A percentile compares a stretch with the other conserved stretches of the same genome.
Conservation (phyloP, 2,113 vertebrate species). For the Bubo scandiacus region DNA sequence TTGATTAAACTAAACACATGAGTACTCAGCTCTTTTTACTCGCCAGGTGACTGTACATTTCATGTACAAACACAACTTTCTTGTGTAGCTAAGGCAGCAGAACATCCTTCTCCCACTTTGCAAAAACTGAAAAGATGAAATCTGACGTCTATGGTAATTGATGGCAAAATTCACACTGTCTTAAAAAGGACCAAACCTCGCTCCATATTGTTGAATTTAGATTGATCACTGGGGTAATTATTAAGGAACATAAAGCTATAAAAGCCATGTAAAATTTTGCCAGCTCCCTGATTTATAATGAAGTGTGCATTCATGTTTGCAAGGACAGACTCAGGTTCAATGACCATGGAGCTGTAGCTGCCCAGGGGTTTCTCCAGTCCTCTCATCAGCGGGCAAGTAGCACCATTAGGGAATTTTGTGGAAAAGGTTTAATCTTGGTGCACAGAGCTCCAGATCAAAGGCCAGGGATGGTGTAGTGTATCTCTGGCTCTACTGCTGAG, state of each 20-base stretch:
- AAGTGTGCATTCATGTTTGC: neutral
- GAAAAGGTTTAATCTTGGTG: neutral
- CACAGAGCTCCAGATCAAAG: neutral
- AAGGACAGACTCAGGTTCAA: neutral
- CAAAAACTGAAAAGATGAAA: neutral
- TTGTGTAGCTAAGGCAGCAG: neutral
- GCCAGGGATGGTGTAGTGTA: accelerated
- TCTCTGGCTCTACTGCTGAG: neutral
- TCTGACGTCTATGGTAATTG: neutral
- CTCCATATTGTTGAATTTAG: neutral
- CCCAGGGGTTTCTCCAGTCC: neutral
- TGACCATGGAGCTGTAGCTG: neutral
- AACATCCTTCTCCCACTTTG: neutral
- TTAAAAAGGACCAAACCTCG: neutral
- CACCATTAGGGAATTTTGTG: neutral
- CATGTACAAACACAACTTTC: neutral
- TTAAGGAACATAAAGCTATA: neutral
- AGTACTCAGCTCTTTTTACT: neutral
- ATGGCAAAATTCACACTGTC: neutral
- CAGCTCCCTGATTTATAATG: neutral
- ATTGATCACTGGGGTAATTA: neutral
- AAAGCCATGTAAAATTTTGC: neutral
- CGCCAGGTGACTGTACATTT: neutral
- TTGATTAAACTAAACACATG: neutral
- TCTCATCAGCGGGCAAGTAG: neutral